These are phyloP conservation scores for Gopherus evgoodei DNA, from an alignment of 2,113 vertebrate genomes.

Conservation along the genomic window DNA sequence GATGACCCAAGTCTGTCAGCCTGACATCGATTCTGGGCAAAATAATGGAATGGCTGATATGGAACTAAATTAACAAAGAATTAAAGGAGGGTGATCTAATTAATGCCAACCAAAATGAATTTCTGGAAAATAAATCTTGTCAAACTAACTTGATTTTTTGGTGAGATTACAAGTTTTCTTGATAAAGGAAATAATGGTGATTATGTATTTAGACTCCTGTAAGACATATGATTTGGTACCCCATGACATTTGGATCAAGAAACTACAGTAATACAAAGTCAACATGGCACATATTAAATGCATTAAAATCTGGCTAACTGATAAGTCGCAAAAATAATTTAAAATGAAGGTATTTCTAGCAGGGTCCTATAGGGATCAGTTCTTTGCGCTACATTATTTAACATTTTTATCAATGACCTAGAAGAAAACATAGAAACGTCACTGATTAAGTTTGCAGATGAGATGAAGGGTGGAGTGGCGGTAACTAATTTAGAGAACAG, in stretches of 20 bases:
- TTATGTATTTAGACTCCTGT: conserved; percentile 5
- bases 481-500: too few relatives aligned
- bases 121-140: background rate
- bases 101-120: background rate
- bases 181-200: conserved; percentile 34
- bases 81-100: background rate
- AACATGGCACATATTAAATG: conserved; percentile 60
- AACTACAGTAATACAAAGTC: background rate
- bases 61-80: background rate
- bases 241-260: conserved; percentile 27
- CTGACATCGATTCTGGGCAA: accelerated
- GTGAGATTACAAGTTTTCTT: background rate
- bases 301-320: conserved; percentile 37
- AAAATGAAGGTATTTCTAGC: conserved; percentile 42
- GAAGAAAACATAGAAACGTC: too few relatives aligned
- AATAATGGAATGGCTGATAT: background rate
- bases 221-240: conserved; percentile 22
- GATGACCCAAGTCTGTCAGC: background rate
- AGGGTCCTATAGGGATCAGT: background rate
- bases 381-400: too few relatives aligned
- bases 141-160: background rate
- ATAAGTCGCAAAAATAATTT: conserved; percentile 46
- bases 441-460: too few relatives aligned
- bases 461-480: too few relatives aligned
- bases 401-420: too few relatives aligned